These are phyloP conservation scores for Craniophora ligustri DNA, from an alignment of 2,888 invertebrate genomes.

Conservation along the genomic window DNA sequence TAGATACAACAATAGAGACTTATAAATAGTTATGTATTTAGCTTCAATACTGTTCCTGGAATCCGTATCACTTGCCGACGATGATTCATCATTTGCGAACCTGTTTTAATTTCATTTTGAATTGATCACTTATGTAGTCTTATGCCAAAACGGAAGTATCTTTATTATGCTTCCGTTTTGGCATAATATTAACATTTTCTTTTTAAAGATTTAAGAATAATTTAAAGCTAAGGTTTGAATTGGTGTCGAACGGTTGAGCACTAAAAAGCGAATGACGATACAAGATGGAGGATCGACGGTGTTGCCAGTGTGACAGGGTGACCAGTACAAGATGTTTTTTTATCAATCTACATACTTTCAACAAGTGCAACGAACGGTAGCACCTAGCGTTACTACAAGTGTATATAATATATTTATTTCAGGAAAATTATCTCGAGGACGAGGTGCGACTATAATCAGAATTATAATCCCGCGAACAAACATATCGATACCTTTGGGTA, in stretches of 20 bases:
- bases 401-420: not conserved
- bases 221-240: no score
- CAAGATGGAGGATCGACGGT: not conserved
- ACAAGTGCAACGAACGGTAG: no score
- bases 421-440: not conserved
- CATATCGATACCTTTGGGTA: no score
- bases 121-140: not conserved
- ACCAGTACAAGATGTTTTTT: no score
- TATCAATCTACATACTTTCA: no score
- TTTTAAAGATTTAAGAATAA: no score
- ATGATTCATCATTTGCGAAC: not conserved
- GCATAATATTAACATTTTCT: no score
- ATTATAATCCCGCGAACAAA: no score
- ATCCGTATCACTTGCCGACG: not conserved
- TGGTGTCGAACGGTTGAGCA: not conserved
- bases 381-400: no score
- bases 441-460: not conserved
- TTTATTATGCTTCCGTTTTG: not conserved
- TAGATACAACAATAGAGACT: no score
- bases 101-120: not conserved
- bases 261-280: not conserved
- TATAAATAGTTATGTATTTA: not conserved
- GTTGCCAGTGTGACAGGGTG: no score
- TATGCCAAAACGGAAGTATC: no score
- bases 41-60: not conserved